Evolutionary conservation across 2,797 vertebrate species (phyloP).

Genomic region (Anabacerthia variegaticeps): DNA sequence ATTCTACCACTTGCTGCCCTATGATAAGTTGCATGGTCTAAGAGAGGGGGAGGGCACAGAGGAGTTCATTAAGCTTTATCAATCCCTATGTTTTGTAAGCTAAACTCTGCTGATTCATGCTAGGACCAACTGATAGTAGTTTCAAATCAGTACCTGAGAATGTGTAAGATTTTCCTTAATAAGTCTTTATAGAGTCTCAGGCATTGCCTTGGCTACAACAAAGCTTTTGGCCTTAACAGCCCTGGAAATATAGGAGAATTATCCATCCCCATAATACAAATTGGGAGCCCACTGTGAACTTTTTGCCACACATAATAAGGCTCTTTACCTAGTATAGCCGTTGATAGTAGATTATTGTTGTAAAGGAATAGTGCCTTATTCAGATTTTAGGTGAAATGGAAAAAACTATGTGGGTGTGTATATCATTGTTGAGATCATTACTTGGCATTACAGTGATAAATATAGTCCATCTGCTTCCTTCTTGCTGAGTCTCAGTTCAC

Average conservation of each 20-base stretch:
- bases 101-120: not conserved
- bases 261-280: not conserved
- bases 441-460: not conserved
- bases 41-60: not conserved
- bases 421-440: not conserved
- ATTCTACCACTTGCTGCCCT: accelerated
- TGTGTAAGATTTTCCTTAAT: not conserved
- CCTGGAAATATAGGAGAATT: not conserved
- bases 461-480: not conserved
- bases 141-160: not conserved
- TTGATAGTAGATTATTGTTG: not conserved
- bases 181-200: not conserved
- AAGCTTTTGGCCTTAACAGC: not conserved
- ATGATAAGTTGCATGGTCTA: accelerated
- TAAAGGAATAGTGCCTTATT: not conserved
- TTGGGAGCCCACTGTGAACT: not conserved
- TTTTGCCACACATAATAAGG: not conserved
- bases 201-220: not conserved
- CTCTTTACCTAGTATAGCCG: accelerated
- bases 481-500: not conserved
- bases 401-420: not conserved
- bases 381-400: not conserved
- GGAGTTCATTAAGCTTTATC: not conserved
- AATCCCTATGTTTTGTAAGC: not conserved
- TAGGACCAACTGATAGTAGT: not conserved